These are phyloP conservation scores for Galagoides demidoff DNA, from an alignment of 2,797 vertebrate genomes.

Conservation along the genomic window DNA sequence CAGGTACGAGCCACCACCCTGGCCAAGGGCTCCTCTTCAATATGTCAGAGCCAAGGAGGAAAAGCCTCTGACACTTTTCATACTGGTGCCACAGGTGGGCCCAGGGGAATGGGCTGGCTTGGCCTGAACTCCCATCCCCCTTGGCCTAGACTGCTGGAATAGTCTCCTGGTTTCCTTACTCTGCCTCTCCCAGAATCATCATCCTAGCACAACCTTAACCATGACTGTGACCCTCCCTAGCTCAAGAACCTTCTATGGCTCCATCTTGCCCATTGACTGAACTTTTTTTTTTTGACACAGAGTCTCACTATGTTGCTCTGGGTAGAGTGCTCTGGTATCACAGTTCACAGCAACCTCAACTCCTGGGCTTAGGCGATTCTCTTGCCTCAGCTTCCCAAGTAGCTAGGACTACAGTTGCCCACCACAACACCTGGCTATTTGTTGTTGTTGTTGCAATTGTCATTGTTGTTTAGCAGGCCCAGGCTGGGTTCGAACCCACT, in stretches of 20 bases:
- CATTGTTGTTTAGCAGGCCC: too few species aligned
- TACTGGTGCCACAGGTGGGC: neutral
- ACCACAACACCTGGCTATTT: too few species aligned
- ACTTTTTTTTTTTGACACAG: neutral
- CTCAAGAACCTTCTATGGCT: conserved; percentile 49
- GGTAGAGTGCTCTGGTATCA: too few species aligned
- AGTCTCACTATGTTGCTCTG: too few species aligned
- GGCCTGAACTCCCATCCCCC: neutral
- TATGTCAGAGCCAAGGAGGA: conserved; percentile 9
- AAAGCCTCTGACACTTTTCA: neutral
- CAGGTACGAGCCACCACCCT: too few species aligned
- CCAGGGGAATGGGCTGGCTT: neutral
- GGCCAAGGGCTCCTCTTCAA: neutral
- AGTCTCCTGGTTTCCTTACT: conserved; percentile 1
- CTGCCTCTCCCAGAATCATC: neutral
- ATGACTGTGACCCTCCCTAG: neutral
- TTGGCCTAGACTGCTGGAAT: neutral
- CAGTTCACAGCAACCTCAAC: too few species aligned
- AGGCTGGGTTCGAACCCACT: too few species aligned
- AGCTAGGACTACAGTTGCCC: too few species aligned
- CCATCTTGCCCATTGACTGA: neutral
- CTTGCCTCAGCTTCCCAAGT: too few species aligned
- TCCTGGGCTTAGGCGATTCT: too few species aligned
- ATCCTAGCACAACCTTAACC: conserved; percentile 42
- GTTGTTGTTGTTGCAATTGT: too few species aligned